These are phyloP conservation scores for Pitta sordida DNA, from an alignment of 2,113 vertebrate species.

Conservation along the genomic window DNA sequence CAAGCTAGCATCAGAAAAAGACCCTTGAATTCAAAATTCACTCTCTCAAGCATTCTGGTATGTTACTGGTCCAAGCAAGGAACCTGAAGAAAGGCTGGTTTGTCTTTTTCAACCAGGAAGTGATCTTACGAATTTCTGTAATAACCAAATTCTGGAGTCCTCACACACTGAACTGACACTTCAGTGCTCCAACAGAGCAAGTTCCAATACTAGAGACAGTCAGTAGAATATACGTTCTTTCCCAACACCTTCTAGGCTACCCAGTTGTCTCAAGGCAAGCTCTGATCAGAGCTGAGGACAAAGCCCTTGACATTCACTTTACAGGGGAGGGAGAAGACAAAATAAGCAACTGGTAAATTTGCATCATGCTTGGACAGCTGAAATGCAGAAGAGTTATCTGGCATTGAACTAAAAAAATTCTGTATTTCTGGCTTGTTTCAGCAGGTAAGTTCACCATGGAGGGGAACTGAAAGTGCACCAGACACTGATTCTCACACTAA, in stretches of 20 bases:
- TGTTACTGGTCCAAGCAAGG: background rate
- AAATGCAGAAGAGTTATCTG: background rate
- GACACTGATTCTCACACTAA: background rate
- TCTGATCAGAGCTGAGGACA: background rate
- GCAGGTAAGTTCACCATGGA: background rate
- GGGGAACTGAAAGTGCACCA: background rate
- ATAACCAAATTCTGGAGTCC: background rate
- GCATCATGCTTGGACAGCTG: background rate
- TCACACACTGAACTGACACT: background rate
- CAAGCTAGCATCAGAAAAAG: background rate
- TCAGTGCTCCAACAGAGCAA: background rate
- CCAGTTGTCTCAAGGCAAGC: background rate
- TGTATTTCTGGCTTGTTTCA: background rate
- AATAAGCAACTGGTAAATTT: background rate
- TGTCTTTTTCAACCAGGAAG: background rate
- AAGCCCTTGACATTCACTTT: background rate
- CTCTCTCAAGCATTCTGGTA: background rate
- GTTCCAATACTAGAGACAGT: background rate
- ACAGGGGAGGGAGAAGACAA: background rate
- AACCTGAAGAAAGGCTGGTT: background rate
- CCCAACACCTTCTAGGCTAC: background rate
- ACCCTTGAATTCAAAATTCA: background rate
- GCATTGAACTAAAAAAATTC: background rate
- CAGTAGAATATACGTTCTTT: rapidly evolving
- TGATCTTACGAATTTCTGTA: background rate